Percentiles rank a stretch among this genome's conserved stretches.
Conservation (phyloP, 1,140 invertebrate species). For the Stegodyphus dumicola region DNA sequence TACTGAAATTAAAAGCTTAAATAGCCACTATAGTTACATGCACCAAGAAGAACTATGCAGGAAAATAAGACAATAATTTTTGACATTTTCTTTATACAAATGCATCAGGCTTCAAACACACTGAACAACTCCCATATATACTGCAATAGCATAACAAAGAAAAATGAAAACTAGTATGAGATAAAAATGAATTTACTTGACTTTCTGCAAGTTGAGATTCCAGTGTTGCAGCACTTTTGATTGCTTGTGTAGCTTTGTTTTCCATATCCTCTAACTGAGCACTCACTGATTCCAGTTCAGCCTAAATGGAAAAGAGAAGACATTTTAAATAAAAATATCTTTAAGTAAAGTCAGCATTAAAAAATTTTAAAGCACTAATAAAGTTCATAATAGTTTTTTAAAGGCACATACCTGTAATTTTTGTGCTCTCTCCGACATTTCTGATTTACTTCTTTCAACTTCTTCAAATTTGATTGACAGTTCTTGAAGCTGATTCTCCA, state of each 20-base stretch:
- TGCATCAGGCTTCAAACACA: too few species aligned
- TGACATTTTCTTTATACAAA: too few species aligned
- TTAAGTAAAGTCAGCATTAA: not conserved
- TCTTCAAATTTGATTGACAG: constrained; percentile 71
- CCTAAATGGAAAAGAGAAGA: constrained; percentile 28
- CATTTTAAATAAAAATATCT: not conserved
- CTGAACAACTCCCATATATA: too few species aligned
- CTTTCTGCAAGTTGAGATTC: constrained; percentile 67
- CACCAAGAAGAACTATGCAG: too few species aligned
- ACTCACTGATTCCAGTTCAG: constrained; percentile 74
- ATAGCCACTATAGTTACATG: too few species aligned
- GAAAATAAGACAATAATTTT: too few species aligned
- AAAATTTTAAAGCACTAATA: not conserved
- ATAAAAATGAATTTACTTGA: constrained; percentile 49
- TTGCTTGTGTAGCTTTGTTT: constrained; percentile 78
- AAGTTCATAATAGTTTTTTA: not conserved
- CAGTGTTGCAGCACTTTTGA: constrained; percentile 77
- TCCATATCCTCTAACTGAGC: constrained; percentile 88
- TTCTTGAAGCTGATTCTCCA: constrained; percentile 82
- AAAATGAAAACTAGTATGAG: not conserved
- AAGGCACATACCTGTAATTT: constrained; percentile 72
- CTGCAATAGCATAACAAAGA: not conserved
- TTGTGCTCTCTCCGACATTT: constrained; percentile 68
- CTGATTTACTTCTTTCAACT: constrained; percentile 70
- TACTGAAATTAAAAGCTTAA: too few species aligned